Evolutionary conservation across 2,113 vertebrate species (phyloP).

Genomic region (Illadopsis cleaveri): DNA sequence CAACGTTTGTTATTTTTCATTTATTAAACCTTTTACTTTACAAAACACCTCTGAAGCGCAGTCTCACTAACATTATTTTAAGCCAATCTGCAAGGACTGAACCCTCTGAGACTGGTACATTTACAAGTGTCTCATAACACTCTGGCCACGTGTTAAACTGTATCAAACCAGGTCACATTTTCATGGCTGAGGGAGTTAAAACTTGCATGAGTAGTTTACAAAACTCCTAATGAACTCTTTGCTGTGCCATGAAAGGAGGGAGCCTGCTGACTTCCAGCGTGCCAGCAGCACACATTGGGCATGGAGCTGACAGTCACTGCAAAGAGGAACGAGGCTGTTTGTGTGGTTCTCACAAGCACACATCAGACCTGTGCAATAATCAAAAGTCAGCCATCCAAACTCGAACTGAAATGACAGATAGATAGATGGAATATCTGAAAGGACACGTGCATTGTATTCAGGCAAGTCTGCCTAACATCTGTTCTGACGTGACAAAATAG

Average conservation of each 20-base stretch:
- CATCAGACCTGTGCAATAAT: neutral
- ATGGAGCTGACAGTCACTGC: neutral
- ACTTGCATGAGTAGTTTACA: neutral
- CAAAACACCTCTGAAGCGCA: too few species aligned
- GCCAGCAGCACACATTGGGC: neutral
- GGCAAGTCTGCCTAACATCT: neutral
- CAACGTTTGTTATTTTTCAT: too few species aligned
- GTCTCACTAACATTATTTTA: too few species aligned
- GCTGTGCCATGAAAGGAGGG: neutral
- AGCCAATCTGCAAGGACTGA: too few species aligned
- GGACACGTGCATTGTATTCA: neutral
- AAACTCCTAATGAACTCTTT: neutral
- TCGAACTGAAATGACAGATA: conserved; percentile 25
- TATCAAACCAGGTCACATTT: neutral
- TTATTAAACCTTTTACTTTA: too few species aligned
- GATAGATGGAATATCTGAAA: conserved; percentile 6
- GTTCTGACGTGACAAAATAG: neutral
- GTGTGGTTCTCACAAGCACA: neutral
- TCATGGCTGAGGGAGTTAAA: neutral
- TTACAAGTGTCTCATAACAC: too few species aligned
- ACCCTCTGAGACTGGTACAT: too few species aligned
- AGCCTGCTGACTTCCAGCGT: neutral
- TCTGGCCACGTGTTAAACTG: too few species aligned
- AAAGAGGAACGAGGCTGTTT: rapidly evolving
- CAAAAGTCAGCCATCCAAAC: conserved; percentile 20